phyloP scores from a whole-genome alignment of 1,140 invertebrate genomes.

The Macrostomum lignano region DNA sequence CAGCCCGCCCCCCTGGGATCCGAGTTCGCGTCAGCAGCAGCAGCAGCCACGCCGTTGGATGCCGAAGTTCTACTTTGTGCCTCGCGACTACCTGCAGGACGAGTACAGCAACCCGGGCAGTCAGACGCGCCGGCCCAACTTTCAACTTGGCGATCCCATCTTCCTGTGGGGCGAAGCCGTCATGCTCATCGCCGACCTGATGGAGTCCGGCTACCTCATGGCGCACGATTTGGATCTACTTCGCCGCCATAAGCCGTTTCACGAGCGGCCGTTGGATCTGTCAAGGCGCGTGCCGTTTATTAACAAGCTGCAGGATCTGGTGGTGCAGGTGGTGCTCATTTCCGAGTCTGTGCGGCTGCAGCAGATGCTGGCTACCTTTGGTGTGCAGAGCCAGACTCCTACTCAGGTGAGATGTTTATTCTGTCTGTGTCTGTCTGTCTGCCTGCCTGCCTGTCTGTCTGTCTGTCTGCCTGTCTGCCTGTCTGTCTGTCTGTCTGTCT shows the following conservation, averaged over 20 bases:
- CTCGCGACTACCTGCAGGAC: constrained; percentile 43
- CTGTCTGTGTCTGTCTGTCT: not conserved
- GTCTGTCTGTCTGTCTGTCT: not conserved
- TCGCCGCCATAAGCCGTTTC: not conserved
- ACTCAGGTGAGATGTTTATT: constrained; percentile 34
- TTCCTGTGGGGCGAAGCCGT: constrained; percentile 69
- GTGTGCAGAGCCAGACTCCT: constrained; percentile 89
- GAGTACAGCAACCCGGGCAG: constrained; percentile 44
- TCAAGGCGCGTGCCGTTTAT: too few species aligned
- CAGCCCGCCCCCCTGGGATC: too few species aligned
- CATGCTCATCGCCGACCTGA: constrained; percentile 63
- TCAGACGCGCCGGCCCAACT: constrained; percentile 35
- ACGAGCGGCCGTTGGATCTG: constrained; percentile 1
- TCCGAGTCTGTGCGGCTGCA: constrained; percentile 86
- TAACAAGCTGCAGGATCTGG: constrained; percentile 39
- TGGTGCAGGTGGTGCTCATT: constrained; percentile 88
- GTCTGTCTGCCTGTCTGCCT: not conserved
- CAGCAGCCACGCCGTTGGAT: constrained; percentile 33
- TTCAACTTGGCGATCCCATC: constrained; percentile 28
- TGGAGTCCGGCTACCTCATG: constrained; percentile 20
- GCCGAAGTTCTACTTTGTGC: constrained; percentile 57
- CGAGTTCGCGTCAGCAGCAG: too few species aligned
- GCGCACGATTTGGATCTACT: constrained; percentile 9
- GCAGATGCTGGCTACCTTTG: constrained; percentile 89
- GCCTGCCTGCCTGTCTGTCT: not conserved